phyloP scores from a whole-genome alignment of 1,140 invertebrate genomes.

The silkworm (Bombyx mori) region ASM3026992v2 NC_085119.1:8503501-8504000 shows the following conservation, averaged over 20 bases:
- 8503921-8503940: conserved; percentile 1
- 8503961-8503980: conserved; percentile 1
- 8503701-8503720: too few species aligned
- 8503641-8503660: conserved; percentile 89
- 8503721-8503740: too few species aligned
- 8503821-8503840: not conserved
- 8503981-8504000: conserved; percentile 6
- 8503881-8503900: not conserved
- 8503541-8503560: conserved; percentile 85
- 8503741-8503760: too few species aligned
- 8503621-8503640: conserved; percentile 90
- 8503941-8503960: conserved; percentile 7
- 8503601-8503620: conserved; percentile 82
- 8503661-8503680: conserved; percentile 76
- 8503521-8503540: conserved; percentile 84
- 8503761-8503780: too few species aligned
- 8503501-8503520: conserved; percentile 79
- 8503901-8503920: not conserved
- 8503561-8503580: conserved; percentile 88
- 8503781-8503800: not conserved
- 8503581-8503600: conserved; percentile 87
- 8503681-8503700: not conserved
- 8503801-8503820: not conserved
- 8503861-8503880: not conserved
- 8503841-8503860: not conserved